phyloP scores from a whole-genome alignment of 2,888 invertebrate genomes.

The Plagodis pulveraria region DNA sequence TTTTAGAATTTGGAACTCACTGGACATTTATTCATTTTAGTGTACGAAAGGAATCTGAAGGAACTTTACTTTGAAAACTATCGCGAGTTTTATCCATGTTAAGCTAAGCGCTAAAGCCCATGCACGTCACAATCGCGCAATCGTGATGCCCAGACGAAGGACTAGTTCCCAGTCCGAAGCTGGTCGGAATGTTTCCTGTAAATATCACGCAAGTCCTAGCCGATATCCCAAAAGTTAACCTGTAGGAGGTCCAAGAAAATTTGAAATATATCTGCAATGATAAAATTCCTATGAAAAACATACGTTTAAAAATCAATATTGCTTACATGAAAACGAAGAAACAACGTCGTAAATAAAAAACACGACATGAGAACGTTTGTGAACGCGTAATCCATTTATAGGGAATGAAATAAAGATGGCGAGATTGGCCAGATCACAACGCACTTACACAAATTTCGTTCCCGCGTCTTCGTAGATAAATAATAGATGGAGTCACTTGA shows the following conservation, averaged over 20 bases:
- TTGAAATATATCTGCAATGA: too few species aligned
- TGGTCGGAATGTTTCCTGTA: too few species aligned
- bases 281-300: background rate
- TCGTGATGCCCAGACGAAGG: too few species aligned
- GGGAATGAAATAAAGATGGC: conserved; percentile 79
- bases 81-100: too few species aligned
- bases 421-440: conserved; percentile 81
- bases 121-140: too few species aligned
- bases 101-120: too few species aligned
- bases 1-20: conserved; percentile 26
- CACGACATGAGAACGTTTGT: conserved; percentile 67
- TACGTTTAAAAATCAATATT: background rate
- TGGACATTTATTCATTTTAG: background rate
- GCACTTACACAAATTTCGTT: conserved; percentile 82
- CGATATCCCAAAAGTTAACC: too few species aligned
- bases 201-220: too few species aligned
- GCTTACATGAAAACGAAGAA: conserved; percentile 6
- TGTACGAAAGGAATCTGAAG: too few species aligned
- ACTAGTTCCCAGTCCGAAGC: too few species aligned
- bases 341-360: conserved; percentile 58
- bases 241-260: too few species aligned
- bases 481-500: conserved; percentile 74
- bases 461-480: conserved; percentile 79
- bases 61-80: too few species aligned
- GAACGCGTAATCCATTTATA: conserved; percentile 79